Percentiles rank a stretch among this genome's conserved stretches.
Conservation (phyloP, 2,888 invertebrate genomes). For the Catonia carolina region DNA sequence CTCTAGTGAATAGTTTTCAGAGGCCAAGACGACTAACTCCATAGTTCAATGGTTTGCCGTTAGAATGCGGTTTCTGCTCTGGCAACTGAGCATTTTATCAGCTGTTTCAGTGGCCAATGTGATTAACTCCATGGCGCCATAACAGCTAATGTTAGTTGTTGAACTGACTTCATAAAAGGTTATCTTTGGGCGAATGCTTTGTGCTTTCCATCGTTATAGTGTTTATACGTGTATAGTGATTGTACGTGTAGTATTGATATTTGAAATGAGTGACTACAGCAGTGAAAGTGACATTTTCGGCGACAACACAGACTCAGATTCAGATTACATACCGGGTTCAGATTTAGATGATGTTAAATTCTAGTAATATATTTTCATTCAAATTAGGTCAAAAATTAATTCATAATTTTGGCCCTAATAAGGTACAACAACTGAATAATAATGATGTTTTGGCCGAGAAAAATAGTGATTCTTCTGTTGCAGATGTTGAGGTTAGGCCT, state of each 20-base stretch:
- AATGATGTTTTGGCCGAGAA: constrained; percentile 8
- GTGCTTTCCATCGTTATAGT: not conserved
- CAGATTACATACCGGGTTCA: constrained; percentile 17
- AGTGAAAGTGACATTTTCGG: constrained; percentile 17
- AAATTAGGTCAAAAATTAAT: constrained; percentile 4
- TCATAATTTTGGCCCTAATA: constrained; percentile 1
- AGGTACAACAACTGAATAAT: constrained; percentile 3
- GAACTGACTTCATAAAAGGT: not conserved
- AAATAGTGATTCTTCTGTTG: constrained; percentile 14
- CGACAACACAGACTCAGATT: constrained; percentile 15
- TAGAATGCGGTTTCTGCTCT: no score
- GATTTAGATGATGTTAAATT: constrained; percentile 3
- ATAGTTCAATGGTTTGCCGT: no score
- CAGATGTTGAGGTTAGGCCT: constrained; percentile 17
- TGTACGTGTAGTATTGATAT: no score
- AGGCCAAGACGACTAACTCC: no score
- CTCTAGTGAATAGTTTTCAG: no score
- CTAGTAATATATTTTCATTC: constrained; percentile 1
- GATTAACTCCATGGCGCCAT: constrained; percentile 7
- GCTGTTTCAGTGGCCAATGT: constrained; percentile 10
- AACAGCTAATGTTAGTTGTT: constrained; percentile 1
- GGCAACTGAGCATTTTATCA: not conserved
- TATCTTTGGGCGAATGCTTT: no score
- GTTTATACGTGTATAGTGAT: no score
- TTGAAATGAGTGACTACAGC: constrained; percentile 11